phyloP scores from a whole-genome alignment of 2,888 invertebrate genomes.

The Amiota minor region DNA sequence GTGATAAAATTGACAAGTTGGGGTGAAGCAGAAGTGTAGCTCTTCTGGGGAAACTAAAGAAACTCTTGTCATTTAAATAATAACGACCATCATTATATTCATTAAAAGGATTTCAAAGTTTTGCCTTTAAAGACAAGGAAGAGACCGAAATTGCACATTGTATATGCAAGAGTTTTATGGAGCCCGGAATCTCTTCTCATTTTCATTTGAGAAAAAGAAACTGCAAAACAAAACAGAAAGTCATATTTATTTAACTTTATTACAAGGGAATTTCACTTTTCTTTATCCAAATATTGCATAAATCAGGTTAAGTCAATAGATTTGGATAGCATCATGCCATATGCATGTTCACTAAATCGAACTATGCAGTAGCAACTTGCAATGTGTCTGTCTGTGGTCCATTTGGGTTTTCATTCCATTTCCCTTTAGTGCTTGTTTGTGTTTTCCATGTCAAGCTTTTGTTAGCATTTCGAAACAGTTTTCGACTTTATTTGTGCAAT shows the following conservation, averaged over 20 bases:
- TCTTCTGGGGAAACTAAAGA: too few species aligned
- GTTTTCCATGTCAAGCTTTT: not conserved
- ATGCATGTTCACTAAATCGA: not conserved
- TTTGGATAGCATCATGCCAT: not conserved
- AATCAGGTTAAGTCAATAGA: constrained; percentile 23
- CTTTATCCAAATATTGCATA: not conserved
- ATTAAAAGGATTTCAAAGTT: constrained; percentile 27
- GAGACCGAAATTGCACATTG: not conserved
- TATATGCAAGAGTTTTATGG: not conserved
- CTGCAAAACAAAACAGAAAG: too few species aligned
- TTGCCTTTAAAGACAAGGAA: not conserved
- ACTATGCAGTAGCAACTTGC: too few species aligned
- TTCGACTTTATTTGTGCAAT: constrained; percentile 57
- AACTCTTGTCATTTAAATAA: not conserved
- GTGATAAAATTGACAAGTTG: too few species aligned
- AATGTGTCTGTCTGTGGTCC: not conserved
- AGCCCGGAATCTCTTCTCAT: too few species aligned
- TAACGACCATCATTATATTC: constrained; percentile 21
- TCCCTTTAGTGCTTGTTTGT: too few species aligned
- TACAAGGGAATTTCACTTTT: constrained; percentile 12
- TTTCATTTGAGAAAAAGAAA: too few species aligned
- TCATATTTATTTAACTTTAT: too few species aligned
- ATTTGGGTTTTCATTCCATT: not conserved
- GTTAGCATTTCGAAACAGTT: not conserved
- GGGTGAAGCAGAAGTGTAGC: too few species aligned